phyloP scores from a whole-genome alignment of 2,797 vertebrate species.

The Astyanax mexicanus region DNA sequence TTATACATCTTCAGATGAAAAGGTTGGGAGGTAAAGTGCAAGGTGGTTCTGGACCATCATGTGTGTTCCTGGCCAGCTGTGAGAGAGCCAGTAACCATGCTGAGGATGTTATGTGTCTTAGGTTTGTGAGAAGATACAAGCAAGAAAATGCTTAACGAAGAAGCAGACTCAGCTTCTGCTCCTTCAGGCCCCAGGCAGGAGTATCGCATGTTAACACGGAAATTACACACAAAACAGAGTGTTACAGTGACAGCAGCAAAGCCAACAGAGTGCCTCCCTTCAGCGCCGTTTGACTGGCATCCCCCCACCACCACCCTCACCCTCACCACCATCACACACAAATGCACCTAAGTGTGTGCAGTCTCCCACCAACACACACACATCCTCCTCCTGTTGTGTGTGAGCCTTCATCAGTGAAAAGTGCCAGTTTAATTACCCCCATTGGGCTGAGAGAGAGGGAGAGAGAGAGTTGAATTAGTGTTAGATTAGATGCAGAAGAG shows the following conservation, averaged over 20 bases:
- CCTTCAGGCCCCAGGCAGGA: constrained; percentile 9
- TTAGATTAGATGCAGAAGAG: constrained; percentile 53
- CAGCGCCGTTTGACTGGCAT: constrained; percentile 4
- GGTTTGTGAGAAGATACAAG: too few relatives aligned
- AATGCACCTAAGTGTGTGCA: constrained; percentile 25
- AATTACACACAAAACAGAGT: constrained; percentile 20
- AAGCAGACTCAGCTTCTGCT: neutral
- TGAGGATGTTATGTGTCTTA: neutral
- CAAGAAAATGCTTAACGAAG: too few relatives aligned
- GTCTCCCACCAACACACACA: constrained; percentile 28
- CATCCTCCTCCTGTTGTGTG: constrained; percentile 46
- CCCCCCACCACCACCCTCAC: constrained; percentile 24
- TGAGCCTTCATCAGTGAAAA: constrained; percentile 55
- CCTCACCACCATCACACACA: constrained; percentile 34
- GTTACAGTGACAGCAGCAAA: constrained; percentile 9
- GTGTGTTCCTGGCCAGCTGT: neutral
- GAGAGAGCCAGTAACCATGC: neutral
- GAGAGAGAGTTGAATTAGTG: constrained; percentile 37
- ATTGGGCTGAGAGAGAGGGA: constrained; percentile 32
- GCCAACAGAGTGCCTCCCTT: neutral
- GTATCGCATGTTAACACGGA: neutral
- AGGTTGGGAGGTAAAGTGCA: neutral
- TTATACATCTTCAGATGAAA: too few relatives aligned
- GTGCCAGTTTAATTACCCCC: constrained; percentile 63
- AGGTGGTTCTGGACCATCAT: neutral